A percentile compares a stretch with the other conserved stretches of the same genome.
These are phyloP conservation scores for Drosophila tsacasi DNA, from an alignment of 1,140 invertebrate species.

Conservation along the genomic window DNA sequence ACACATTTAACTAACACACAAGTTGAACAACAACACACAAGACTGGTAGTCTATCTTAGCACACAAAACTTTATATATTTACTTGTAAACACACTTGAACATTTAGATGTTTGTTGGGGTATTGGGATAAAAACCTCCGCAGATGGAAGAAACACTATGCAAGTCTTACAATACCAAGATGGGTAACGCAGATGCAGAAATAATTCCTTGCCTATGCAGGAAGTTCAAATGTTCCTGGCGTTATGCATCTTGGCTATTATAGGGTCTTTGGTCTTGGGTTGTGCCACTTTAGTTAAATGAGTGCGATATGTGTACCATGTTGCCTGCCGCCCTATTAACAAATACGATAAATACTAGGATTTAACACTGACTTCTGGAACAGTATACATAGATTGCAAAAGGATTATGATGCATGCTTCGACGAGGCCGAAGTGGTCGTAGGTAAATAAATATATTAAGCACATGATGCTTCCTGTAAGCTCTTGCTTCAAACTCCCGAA, in stretches of 20 bases:
- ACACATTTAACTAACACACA: conserved; percentile 31
- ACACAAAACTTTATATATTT: conserved; percentile 5
- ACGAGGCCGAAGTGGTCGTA: conserved; percentile 22
- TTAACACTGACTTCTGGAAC: conserved; percentile 28
- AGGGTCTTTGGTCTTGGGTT: background rate
- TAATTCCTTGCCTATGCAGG: too few species aligned
- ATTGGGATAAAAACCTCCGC: background rate
- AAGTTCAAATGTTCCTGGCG: background rate
- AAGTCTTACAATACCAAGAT: background rate
- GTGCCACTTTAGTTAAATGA: conserved; percentile 24
- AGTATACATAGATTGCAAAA: conserved; percentile 35
- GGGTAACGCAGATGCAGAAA: background rate
- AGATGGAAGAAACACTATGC: background rate
- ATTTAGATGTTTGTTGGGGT: background rate
- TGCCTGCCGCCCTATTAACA: conserved; percentile 15
- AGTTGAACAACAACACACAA: conserved; percentile 9
- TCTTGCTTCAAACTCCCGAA: conserved; percentile 17
- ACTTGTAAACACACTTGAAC: conserved; percentile 4
- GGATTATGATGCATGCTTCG: conserved; percentile 29
- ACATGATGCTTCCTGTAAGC: conserved; percentile 14
- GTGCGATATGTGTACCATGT: conserved; percentile 23
- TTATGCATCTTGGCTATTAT: background rate
- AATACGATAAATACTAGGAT: conserved; percentile 35
- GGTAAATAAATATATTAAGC: conserved; percentile 44
- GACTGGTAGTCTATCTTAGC: background rate